phyloP scores from a whole-genome alignment of 2,113 vertebrate species.

The Cygnus atratus region DNA sequence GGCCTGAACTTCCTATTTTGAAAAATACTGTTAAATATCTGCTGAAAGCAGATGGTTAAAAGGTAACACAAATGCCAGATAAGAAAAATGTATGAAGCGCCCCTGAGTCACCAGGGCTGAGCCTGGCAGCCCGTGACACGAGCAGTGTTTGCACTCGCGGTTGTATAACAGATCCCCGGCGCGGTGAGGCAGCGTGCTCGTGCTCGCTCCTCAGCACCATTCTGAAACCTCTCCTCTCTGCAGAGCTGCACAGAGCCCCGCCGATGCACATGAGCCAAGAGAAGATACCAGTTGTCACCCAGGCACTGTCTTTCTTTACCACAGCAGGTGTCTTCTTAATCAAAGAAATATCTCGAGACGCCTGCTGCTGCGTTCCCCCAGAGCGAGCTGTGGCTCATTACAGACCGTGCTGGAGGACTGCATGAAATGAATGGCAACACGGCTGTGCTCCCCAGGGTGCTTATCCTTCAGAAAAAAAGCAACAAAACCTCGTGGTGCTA shows the following conservation, averaged over 20 bases:
- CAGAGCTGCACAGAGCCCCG: not conserved
- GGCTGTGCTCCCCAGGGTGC: not conserved
- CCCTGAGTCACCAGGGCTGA: not conserved
- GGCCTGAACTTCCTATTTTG: not conserved
- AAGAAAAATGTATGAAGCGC: fast-evolving
- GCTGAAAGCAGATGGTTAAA: not conserved
- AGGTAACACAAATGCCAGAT: fast-evolving
- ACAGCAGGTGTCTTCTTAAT: slow-evolving; percentile 59
- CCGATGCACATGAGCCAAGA: not conserved
- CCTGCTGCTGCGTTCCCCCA: not conserved
- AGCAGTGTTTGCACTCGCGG: fast-evolving
- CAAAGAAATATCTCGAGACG: slow-evolving; percentile 21
- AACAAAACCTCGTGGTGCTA: not conserved
- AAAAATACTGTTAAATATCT: not conserved
- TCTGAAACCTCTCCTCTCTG: not conserved
- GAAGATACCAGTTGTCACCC: not conserved
- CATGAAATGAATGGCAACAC: not conserved
- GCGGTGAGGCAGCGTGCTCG: not conserved
- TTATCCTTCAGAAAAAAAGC: not conserved
- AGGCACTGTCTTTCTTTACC: not conserved
- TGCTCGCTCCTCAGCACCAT: not conserved
- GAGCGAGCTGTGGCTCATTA: not conserved
- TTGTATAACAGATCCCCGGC: not conserved
- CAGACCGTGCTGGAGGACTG: not conserved
- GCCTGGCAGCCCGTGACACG: not conserved